phyloP scores from a whole-genome alignment of 2,888 invertebrate genomes.

The Drosophila kuntzei region DNA sequence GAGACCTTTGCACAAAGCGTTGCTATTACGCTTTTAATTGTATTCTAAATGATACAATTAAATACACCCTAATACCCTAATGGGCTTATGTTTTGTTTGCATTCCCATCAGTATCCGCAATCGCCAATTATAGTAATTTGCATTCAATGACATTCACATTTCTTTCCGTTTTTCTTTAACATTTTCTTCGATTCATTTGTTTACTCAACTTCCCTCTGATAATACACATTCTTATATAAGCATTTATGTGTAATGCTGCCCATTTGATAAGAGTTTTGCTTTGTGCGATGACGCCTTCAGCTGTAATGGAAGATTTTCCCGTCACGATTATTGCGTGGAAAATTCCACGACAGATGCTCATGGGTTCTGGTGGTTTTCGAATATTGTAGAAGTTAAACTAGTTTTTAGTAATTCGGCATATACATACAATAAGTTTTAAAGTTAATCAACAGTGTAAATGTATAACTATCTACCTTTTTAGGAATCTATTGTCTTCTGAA shows the following conservation, averaged over 20 bases:
- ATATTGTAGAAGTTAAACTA: neutral
- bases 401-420: neutral
- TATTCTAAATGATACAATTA: conserved; percentile 3
- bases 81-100: conserved; percentile 11
- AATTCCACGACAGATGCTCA: conserved; percentile 55
- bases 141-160: conserved; percentile 8
- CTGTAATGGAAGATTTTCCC: conserved; percentile 58
- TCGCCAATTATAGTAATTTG: conserved; percentile 18
- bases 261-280: conserved; percentile 52
- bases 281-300: conserved; percentile 25
- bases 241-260: conserved; percentile 1
- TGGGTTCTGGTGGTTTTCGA: too few species aligned
- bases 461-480: neutral
- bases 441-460: too few species aligned
- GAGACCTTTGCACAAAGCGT: conserved; percentile 1
- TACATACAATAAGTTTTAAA: too few species aligned
- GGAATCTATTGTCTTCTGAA: too few species aligned
- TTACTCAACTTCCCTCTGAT: conserved; percentile 10
- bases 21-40: conserved; percentile 7
- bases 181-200: conserved; percentile 6
- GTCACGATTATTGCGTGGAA: conserved; percentile 54
- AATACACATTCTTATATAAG: neutral
- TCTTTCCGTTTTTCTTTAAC: neutral
- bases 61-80: conserved; percentile 7
- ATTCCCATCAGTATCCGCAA: neutral